Evolutionary conservation across 1,140 invertebrate genomes (phyloP), one percentile per base, ranked within the genome.

Genomic region (Rhynchophorus ferrugineus): DNA sequence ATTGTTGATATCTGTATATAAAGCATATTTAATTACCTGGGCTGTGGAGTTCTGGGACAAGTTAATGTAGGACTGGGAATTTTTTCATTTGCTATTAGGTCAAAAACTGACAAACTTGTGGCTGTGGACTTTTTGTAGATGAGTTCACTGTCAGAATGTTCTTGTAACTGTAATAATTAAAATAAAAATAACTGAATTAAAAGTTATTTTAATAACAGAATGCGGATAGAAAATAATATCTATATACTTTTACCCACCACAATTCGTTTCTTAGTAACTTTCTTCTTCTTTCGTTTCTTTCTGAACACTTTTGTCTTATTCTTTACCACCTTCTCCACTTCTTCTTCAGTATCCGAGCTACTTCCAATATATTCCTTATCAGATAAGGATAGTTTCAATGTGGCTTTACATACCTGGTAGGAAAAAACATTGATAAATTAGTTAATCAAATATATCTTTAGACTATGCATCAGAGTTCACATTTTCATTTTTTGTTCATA

Each of bases 361-460:
- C 52, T 62, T 5, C 53, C 50, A 3, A 48, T 38, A 45, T 49
- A 50, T 49, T 66, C 60, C 56, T 60, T 60, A 14, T 58, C 60
- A 19, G 58, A 61, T 6, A 67, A 34, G 7, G 60, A 59, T 3
- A 66, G 41, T 33, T 61, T 64, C 41, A 68, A 38, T 38, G 57
- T 66, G 17, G 66, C 59, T 53, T 67, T 66, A 34, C 61, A 65
- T 17, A 68, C 62, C 66, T 68, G 47, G 17, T 59, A 65, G n/a
- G n/a, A 55, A 35, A 33, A 19, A 16, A 20, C 36, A 6, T 20
- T 18, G 8, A 16, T 22, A 8, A 9, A 19, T n/a, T n/a, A n/a
- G n/a, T n/a, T n/a, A n/a, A n/a, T n/a, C n/a, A n/a, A n/a, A n/a
- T n/a, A n/a, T n/a, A n/a, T n/a, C n/a, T n/a, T n/a, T n/a, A n/a